These are phyloP conservation scores for Petrolisthes cinctipes DNA, from an alignment of 2,888 invertebrate species.

Conservation along the genomic window DNA sequence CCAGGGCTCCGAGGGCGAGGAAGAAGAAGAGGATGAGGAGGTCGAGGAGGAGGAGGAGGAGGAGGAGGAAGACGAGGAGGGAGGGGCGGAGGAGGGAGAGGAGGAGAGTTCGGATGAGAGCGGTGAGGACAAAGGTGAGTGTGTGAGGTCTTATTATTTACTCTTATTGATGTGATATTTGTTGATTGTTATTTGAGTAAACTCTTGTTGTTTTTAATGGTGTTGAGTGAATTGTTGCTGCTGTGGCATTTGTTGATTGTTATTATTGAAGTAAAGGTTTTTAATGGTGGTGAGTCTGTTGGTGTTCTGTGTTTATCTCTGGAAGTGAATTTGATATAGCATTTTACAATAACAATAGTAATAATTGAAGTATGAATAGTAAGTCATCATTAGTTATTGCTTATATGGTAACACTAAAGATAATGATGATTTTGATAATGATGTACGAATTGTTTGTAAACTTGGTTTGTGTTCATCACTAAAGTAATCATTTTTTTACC, in stretches of 20 bases:
- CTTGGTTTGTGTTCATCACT: neutral
- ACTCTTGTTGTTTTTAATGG: neutral
- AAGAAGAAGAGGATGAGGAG: slow-evolving; percentile 51
- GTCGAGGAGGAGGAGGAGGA: slow-evolving; percentile 52
- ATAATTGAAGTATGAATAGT: too few species aligned
- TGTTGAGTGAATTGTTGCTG: neutral
- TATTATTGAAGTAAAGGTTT: too few species aligned
- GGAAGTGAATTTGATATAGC: too few species aligned
- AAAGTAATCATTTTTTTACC: neutral
- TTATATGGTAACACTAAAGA: neutral
- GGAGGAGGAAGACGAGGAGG: slow-evolving; percentile 41
- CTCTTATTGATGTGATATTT: neutral
- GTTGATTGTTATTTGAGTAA: neutral
- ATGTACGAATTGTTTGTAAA: neutral
- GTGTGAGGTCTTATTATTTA: neutral
- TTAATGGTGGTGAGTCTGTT: too few species aligned
- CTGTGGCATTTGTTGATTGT: too few species aligned
- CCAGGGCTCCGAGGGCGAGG: slow-evolving; percentile 56
- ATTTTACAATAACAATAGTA: too few species aligned
- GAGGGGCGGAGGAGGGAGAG: slow-evolving; percentile 56
- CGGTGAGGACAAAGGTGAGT: slow-evolving; percentile 64
- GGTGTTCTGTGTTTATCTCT: too few species aligned
- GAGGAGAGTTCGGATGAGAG: slow-evolving; percentile 70
- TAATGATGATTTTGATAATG: neutral
- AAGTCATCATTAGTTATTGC: neutral